Base-by-base conservation (phyloP, 1,140 invertebrate genomes). In the Palaemon carinicauda region DNA sequence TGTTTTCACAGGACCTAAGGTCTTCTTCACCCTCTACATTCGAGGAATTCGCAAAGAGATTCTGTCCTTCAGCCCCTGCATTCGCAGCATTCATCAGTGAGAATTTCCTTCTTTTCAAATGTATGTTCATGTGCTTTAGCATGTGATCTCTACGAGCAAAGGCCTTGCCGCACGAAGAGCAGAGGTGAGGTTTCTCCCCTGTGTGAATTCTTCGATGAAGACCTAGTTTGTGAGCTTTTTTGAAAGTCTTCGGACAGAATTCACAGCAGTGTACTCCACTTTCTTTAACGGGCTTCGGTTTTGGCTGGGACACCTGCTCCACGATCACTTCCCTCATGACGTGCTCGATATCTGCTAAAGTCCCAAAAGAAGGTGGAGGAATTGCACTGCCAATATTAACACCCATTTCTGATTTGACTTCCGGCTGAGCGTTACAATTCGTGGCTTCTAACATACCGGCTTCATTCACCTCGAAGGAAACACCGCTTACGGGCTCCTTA, bases 121-220 rank as follows among this genome's bases (percentile, higher is more conserved):
- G 78, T 7, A 41, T 33, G 54, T 24, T 41, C 53, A 60, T 60
- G 54, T 80, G 78, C 52, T 80, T 80, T 1, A 80, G 12, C 78
- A 80, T 80, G 53, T 80, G 53, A 54, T 80, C 78, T 54, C 33
- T 80, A n/a, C 78, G 78, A 60, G 78, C 53, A n/a, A 80, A 80
- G 7, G 53, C 78, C 21, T 60, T 80, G 1, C 78, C 78, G n/a
- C 78, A 80, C 0, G 78, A 60, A 7, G 33, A 52, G 14, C 78
- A 80, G 3, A 21, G 17, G n/a, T 80, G 53, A 17, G 78, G 78
- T n/a, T 80, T 80, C 21, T 80, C 78, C 3, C 78, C 78, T 9
- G 78, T 80, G 14, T 80, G 78, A 31, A 24, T 80, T 33, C 78
- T 80, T 29, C 53, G 31, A 31, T 80, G 78, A 33, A 80, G 54